These are phyloP conservation scores for Drosophila murphyi DNA, from an alignment of 1,140 invertebrate species.

Conservation along the genomic window DNA sequence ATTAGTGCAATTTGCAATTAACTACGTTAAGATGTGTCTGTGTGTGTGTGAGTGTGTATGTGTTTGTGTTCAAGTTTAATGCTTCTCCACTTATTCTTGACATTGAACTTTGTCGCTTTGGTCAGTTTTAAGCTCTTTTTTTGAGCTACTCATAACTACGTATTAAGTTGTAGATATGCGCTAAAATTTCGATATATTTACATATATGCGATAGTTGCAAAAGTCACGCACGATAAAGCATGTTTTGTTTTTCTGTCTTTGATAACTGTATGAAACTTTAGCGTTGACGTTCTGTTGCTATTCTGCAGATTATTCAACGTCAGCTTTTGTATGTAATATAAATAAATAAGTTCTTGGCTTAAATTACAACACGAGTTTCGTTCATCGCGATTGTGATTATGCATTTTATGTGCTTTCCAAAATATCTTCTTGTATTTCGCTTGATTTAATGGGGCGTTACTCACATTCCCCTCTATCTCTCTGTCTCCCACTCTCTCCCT, in stretches of 20 bases:
- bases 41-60: conserved; percentile 13
- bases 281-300: too few relatives aligned
- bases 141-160: not conserved
- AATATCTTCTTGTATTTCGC: too few relatives aligned
- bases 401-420: not conserved
- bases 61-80: conserved; percentile 39
- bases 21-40: conserved; percentile 19
- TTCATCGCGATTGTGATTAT: not conserved
- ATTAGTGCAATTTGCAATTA: conserved; percentile 58
- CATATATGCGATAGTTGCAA: conserved; percentile 1
- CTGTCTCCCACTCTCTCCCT: not conserved
- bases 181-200: not conserved
- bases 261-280: too few relatives aligned
- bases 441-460: not conserved
- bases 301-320: too few relatives aligned
- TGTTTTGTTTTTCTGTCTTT: too few relatives aligned
- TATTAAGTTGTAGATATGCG: too few relatives aligned
- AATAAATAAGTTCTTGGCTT: too few relatives aligned
- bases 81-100: conserved; percentile 35
- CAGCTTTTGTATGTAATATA: too few relatives aligned
- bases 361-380: not conserved
- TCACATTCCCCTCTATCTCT: not conserved
- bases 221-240: not conserved
- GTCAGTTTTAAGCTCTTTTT: not conserved
- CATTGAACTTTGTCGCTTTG: conserved; percentile 48